Evolutionary conservation across 2,113 vertebrate genomes (phyloP), one percentile per base, ranked within the genome.

Genomic region (Oreochromis aureus): DNA sequence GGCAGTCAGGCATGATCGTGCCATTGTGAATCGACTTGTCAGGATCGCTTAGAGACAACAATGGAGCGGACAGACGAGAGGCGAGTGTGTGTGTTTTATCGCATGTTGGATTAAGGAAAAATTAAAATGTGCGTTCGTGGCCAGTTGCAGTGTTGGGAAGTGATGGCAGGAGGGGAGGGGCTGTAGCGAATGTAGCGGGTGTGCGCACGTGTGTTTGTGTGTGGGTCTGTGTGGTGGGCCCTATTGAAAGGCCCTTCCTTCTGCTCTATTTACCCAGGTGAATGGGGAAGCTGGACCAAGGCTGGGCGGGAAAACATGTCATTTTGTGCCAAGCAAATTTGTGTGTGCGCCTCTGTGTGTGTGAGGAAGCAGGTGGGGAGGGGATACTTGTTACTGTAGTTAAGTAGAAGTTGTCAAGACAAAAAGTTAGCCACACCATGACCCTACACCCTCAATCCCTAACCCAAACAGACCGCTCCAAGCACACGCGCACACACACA

Each of bases 231-330:
- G 92, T 84, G 61, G 89, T 93, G 92, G 89, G 82, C 73, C 89
- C 90, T 69, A 94, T 93, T 96, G 94, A 96, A 93, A 95, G 90
- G 90, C 89, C 89, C 89, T 96, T 96, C 95, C 95, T 96, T 96
- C 96, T 97, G 96, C 96, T 97, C 96, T 97, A 97, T 96, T 97
- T 97, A 96, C 95, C 93, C 93, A 95, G 95, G 95, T 97, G 96
- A 97, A 97, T 96, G 89, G 95, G 81, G 87, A 94, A 94, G 93
- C 92, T 93, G 91, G 91, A 91, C 94, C 91, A 89, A 91, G 92
- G 87, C 94, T 90, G 86, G 91, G 95, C 93, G 93, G 93, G 94
- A 95, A 95, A 95, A 92, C 90, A 90, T 88, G 90, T 87, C 86
- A 93, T 91, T 93, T 85, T 86, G 53, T 73, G 86, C 11, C 82